Conservation (phyloP, 1,140 invertebrate genomes). For the Littorina saxatilis region DNA sequence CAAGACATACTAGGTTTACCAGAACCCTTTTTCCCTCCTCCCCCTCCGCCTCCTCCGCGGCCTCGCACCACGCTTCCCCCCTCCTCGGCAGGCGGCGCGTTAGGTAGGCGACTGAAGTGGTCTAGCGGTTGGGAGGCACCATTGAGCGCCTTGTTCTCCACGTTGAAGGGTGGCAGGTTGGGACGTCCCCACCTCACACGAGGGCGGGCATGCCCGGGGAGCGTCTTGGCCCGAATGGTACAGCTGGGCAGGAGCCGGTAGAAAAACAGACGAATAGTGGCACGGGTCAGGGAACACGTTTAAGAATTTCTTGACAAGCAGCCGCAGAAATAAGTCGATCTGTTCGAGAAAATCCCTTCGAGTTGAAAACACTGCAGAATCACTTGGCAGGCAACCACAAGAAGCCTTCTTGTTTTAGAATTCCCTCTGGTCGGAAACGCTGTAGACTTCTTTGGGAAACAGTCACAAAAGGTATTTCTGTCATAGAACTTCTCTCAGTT, state of each 20-base stretch:
- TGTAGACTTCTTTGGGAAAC: too few relatives aligned
- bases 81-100: neutral
- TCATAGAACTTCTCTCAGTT: too few relatives aligned
- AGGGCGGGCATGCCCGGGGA: constrained; percentile 30
- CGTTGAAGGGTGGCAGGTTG: neutral
- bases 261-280: constrained; percentile 28
- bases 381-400: neutral
- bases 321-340: neutral
- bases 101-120: neutral
- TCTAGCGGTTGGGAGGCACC: neutral
- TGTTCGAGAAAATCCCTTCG: neutral
- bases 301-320: neutral
- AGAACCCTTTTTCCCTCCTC: constrained; percentile 16
- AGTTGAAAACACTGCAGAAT: neutral
- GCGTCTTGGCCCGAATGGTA: constrained; percentile 34
- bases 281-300: neutral
- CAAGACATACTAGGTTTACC: constrained; percentile 41
- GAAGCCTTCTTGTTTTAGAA: neutral
- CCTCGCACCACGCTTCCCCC: neutral
- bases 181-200: constrained; percentile 22
- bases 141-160: constrained; percentile 32
- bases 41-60: constrained; percentile 9
- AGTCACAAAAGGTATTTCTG: too few relatives aligned
- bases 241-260: neutral
- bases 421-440: too few relatives aligned